Evolutionary conservation across 2,888 invertebrate species (phyloP).

Genomic region (Geotrupes spiniger): DNA sequence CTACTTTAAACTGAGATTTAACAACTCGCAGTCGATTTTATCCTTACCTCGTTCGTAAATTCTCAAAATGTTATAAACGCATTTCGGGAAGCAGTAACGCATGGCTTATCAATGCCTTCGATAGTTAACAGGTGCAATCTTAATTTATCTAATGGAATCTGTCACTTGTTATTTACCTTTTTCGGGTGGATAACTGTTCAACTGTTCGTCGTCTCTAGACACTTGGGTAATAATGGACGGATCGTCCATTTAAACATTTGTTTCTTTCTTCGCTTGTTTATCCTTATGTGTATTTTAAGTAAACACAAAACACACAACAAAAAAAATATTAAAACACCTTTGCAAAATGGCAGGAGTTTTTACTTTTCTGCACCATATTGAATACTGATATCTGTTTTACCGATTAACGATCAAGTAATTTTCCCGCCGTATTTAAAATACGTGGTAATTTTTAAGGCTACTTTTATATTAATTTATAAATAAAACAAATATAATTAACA

Average conservation of each 20-base stretch:
- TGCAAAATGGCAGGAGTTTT: constrained; percentile 46
- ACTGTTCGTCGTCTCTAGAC: constrained; percentile 95
- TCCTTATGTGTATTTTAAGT: constrained; percentile 24
- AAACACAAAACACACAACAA: constrained; percentile 31
- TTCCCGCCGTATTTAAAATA: constrained; percentile 28
- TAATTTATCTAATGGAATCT: constrained; percentile 29
- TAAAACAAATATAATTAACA: no score
- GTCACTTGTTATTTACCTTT: constrained; percentile 70
- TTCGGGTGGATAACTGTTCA: constrained; percentile 87
- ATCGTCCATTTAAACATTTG: constrained; percentile 91
- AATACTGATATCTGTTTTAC: constrained; percentile 28
- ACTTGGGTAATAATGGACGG: constrained; percentile 99
- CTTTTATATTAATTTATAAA: background rate
- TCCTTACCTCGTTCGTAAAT: constrained; percentile 14
- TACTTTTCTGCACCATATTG: constrained; percentile 35
- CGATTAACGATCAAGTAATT: constrained; percentile 19
- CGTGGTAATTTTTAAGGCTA: constrained; percentile 6
- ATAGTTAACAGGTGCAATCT: constrained; percentile 30
- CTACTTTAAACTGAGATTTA: constrained; percentile 35
- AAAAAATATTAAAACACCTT: constrained; percentile 41
- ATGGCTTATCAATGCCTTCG: constrained; percentile 16
- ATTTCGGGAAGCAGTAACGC: constrained; percentile 9
- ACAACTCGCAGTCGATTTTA: constrained; percentile 11
- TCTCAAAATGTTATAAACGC: constrained; percentile 9
- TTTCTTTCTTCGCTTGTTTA: constrained; percentile 40